phyloP scores from a whole-genome alignment of 1,140 invertebrate genomes.

The Amyelois transitella region DNA sequence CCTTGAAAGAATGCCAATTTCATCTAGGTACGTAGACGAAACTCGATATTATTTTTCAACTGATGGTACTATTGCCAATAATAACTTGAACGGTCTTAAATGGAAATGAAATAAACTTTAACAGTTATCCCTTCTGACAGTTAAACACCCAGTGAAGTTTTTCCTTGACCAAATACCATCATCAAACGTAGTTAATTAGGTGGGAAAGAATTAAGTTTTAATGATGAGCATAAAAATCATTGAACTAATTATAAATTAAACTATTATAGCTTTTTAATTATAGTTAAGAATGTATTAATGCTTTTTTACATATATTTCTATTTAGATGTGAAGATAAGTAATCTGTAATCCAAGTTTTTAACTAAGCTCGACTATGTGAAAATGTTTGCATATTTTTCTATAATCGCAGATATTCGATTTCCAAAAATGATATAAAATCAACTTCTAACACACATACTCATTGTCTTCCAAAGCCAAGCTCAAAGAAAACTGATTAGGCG shows the following conservation, averaged over 20 bases:
- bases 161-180: neutral
- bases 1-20: constrained; percentile 6
- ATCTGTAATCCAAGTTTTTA: neutral
- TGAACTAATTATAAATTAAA: neutral
- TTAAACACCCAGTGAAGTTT: neutral
- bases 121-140: neutral
- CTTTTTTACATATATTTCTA: neutral
- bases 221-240: neutral
- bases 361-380: too few relatives aligned
- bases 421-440: too few relatives aligned
- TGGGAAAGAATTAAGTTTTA: neutral
- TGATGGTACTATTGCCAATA: neutral
- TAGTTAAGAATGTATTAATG: neutral
- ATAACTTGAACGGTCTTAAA: neutral
- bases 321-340: neutral
- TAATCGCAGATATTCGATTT: too few relatives aligned
- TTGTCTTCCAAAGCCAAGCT: neutral
- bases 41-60: neutral
- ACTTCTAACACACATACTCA: too few relatives aligned
- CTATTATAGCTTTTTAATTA: neutral
- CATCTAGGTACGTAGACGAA: neutral
- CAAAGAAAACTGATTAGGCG: neutral
- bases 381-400: too few relatives aligned
- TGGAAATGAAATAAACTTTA: neutral
- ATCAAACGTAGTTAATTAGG: neutral